Evolutionary conservation across 2,797 vertebrate species (phyloP).

Genomic region (Geotrypetes seraphini): DNA sequence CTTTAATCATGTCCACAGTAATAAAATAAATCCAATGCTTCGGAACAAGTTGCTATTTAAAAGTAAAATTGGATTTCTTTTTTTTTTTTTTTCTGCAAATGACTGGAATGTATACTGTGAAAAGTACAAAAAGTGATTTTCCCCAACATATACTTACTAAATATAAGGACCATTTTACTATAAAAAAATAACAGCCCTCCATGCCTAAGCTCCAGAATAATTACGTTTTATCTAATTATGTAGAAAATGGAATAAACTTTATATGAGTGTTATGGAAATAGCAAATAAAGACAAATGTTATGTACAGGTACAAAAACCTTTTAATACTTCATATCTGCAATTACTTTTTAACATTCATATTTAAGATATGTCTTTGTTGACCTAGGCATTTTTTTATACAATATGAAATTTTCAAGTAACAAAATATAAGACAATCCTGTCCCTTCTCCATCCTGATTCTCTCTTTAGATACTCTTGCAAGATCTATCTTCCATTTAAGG

Average conservation of each 20-base stretch:
- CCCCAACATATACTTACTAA: conserved; percentile 45
- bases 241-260: conserved; percentile 47
- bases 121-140: conserved; percentile 52
- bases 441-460: neutral
- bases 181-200: conserved; percentile 54
- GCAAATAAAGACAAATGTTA: conserved; percentile 28
- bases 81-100: conserved; percentile 24
- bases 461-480: neutral
- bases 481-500: conserved; percentile 2
- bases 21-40: conserved; percentile 1
- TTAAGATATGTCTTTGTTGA: conserved; percentile 28
- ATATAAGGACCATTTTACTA: conserved; percentile 44
- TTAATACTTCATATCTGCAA: conserved; percentile 29
- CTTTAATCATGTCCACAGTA: conserved; percentile 8
- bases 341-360: conserved; percentile 38
- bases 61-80: conserved; percentile 40
- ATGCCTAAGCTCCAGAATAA: conserved; percentile 10
- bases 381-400: conserved; percentile 19
- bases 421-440: neutral
- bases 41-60: conserved; percentile 16
- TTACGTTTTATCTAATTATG: conserved; percentile 41
- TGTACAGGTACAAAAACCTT: conserved; percentile 35
- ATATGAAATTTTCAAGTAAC: conserved; percentile 8
- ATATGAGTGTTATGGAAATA: conserved; percentile 29
- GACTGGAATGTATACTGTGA: conserved; percentile 55